Base-by-base conservation (phyloP, 30 jellyfish, hydroid and myxozoan species). In the Cassiopea xamachana region DNA sequence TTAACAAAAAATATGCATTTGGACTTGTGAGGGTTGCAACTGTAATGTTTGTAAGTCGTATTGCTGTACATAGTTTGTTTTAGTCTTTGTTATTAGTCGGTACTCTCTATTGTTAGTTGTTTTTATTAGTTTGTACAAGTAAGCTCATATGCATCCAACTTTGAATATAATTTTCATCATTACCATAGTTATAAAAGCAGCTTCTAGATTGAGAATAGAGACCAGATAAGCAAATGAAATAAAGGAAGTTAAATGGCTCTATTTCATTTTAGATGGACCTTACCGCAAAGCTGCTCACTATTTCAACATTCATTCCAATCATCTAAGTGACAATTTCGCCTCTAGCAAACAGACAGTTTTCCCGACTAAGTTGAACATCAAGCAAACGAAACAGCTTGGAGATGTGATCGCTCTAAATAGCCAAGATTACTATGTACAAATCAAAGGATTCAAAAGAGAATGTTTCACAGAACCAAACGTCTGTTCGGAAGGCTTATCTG, bases 401-500 rank as follows among this genome's bases (percentile, higher is more conserved):
- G 51, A 79, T 1, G 98, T 91, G 48, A 60, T 86, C 45, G 73
- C 91, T 49, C 60, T 91, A n/a, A 94, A 90, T 58, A 93, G 96
- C 50, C 79, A 46, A 60, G 97, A 90, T 46, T 96, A 86, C 73
- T 94, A 90, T 87, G 80, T 94, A n/a, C 80, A 79, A 46, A 90
- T 95, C 68, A 91, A 79, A 50, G 96, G 95, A 14, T 84, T 91
- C 73, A 78, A 79, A 58, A 71, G 74, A 51, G 92, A 85, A 61
- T 91, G 97, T 73, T 60, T 91, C 87, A 81, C 97, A 0, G 97
- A 95, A 48, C 96, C 95, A 1, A 82, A 92, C 72, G 89, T 59
- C 43, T 95, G 99, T 68, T 75, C 69, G 55, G 47, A 60, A 47
- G 99, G 99, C 2, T 74, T 95, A 69, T 48, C 98, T 14, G 90